Base-by-base conservation (phyloP, 1,140 invertebrate genomes). In the Octopus bimaculoides region DNA sequence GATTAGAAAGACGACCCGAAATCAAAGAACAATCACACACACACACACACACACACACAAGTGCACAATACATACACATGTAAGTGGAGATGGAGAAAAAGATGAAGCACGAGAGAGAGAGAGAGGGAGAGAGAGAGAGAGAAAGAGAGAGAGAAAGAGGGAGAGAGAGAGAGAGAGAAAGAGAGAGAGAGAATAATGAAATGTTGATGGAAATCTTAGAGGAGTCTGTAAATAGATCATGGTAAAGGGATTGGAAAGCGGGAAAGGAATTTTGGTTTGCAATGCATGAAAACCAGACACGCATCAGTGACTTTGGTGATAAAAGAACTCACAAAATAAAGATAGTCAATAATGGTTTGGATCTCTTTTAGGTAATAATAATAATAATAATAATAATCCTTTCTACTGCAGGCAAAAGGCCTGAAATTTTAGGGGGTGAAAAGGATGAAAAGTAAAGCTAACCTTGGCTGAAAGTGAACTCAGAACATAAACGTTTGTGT, bases 141-240 rank as follows among this genome's bases (percentile, higher is more conserved):
- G 61, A 53, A 61, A 79, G 56, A 79, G 78, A 53, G 17, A 77
- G 78, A 55, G 56, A 77, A 52, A 79, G 17, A 79, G 75, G 55
- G 20, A 75, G 79, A 75, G 14, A 76, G 79, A 75, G 14, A 79
- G 71, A 75, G 10, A 75, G 74, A 75, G 17, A 76, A 4, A 74
- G n/a, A 55, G 69, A 79, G n/a, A 78, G 77, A 78, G 52, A 78
- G 77, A 26, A 41, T 41, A 17, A 20, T 9, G 9, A 55, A 54
- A 52, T 41, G 52, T 26, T 26, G 20, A 17, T 20, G 56, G 20
- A 20, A 26, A 20, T 55, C 52, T 20, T 12, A 4, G 56, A 2
- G 56, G 26, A 78, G 26, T 20, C 8, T 55, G 56, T 20, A 5
- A n/a, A n/a, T 2, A 52, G 20, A 78, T 17, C 52, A n/a, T 20